Base-by-base conservation (phyloP, 2,797 vertebrate genomes). In the Synaphobranchus kaupii region DNA sequence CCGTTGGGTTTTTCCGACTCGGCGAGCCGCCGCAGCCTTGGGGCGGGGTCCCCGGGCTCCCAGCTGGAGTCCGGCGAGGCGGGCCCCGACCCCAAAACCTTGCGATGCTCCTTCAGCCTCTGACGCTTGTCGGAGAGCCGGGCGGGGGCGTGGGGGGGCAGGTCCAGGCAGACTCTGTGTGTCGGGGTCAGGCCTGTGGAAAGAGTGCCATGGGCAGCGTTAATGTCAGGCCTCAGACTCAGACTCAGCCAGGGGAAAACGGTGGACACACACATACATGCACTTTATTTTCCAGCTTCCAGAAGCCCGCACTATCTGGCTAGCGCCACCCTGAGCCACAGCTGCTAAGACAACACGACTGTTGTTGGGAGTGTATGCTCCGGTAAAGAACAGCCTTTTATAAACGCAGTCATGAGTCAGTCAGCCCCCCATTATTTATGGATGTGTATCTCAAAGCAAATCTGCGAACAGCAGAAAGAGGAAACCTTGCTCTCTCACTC, bases 31-130 rank as follows among this genome's bases (percentile, higher is more conserved):
- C 95, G 95, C 90, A 95, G 95, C 93, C 95, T 91, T 90, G 95
- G 95, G 91, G 94, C 91, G 86, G 94, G 91, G 91, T 95, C 95
- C 90, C 95, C 95, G 87, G 39, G 39, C 39, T 96, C 96, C 90
- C 96, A 94, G 83, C 95, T 95, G 92, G 94, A 7, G 84, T 95
- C 95, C 91, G 94, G 34, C 5, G 76, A 8, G 87, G 89, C 0
- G 0, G 84, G 60, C 7, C 95, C 95, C 93, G 93, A 93, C 93
- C 95, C 95, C 94, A 96, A 95, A 94, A 94, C 94, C 95, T 96
- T 96, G 94, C 94, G 95, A 94, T 92, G 95, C 93, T 97, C 96
- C 96, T 96, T 96, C 94, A 96, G 95, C 95, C 95, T 96, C 93
- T 95, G 96, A 92, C 96, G 95, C 92, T 96, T 97, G 94, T 95